A percentile compares a stretch with the other conserved stretches of the same genome.
Evolutionary conservation across 2,888 invertebrate species (phyloP).

Genomic region (Scaptomyza caliginosa): DNA sequence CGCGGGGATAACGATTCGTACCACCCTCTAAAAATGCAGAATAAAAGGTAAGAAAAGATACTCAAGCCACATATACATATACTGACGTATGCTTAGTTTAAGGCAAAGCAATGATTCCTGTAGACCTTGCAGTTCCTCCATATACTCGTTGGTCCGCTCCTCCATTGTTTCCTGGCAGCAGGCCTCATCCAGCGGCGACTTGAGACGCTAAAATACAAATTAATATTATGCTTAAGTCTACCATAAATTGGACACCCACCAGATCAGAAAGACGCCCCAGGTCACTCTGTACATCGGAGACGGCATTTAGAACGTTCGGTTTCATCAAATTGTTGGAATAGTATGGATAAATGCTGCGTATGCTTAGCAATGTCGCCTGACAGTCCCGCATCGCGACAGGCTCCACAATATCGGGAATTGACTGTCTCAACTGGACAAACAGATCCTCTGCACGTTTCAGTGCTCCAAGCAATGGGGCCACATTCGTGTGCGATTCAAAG

Average conservation of each 20-base stretch:
- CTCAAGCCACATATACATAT: neutral
- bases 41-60: neutral
- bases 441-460: conserved; percentile 79
- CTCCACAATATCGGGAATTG: conserved; percentile 71
- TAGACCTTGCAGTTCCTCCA: conserved; percentile 77
- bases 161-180: conserved; percentile 81
- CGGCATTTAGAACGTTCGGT: conserved; percentile 78
- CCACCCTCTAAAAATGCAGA: conserved; percentile 69
- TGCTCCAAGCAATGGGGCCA: conserved; percentile 77
- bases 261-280: conserved; percentile 72
- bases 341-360: conserved; percentile 80
- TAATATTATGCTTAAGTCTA: too few relatives aligned
- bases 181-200: conserved; percentile 80
- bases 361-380: conserved; percentile 64
- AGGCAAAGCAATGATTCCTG: conserved; percentile 79
- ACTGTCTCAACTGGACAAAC: conserved; percentile 60
- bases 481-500: conserved; percentile 81
- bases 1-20: conserved; percentile 60
- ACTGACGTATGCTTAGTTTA: conserved; percentile 80
- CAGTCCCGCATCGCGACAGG: conserved; percentile 73
- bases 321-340: conserved; percentile 79
- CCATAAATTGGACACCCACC: conserved; percentile 43
- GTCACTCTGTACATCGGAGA: conserved; percentile 80
- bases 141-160: conserved; percentile 77
- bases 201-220: conserved; percentile 56